These are phyloP conservation scores for Leptinotarsa undecemlineata DNA, from an alignment of 1,140 invertebrate genomes.

Conservation along the genomic window DNA sequence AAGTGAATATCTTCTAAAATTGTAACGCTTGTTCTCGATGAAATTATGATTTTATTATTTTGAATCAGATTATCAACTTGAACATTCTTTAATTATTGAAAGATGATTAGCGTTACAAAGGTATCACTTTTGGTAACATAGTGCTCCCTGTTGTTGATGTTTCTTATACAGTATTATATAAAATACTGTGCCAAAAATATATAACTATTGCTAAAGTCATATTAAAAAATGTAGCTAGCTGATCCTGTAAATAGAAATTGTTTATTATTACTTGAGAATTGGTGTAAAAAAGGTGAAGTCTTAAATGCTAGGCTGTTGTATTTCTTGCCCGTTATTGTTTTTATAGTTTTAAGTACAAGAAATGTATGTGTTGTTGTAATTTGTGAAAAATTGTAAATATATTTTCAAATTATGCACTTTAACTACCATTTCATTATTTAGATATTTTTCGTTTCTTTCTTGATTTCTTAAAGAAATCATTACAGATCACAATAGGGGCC, in stretches of 20 bases:
- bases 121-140: no score
- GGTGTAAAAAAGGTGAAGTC: slow-evolving; percentile 43
- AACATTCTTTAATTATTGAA: no score
- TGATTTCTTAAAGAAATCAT: not conserved
- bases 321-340: slow-evolving; percentile 55
- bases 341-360: slow-evolving; percentile 51
- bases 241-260: slow-evolving; percentile 42
- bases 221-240: slow-evolving; percentile 20
- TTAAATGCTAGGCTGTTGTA: slow-evolving; percentile 49
- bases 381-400: slow-evolving; percentile 53
- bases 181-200: slow-evolving; percentile 47
- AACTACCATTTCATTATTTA: not conserved
- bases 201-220: slow-evolving; percentile 1
- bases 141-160: slow-evolving; percentile 5
- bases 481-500: no score
- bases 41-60: no score
- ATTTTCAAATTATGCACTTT: slow-evolving; percentile 50
- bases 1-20: no score
- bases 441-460: not conserved
- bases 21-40: no score
- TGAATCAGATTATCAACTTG: no score
- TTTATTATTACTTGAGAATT: slow-evolving; percentile 42
- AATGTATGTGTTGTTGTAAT: slow-evolving; percentile 53
- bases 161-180: slow-evolving; percentile 38
- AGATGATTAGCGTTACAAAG: no score